Percentiles rank a stretch among this genome's conserved stretches.
These are phyloP conservation scores for Drosophila affinis DNA, from an alignment of 2,888 invertebrate genomes.

Conservation along the genomic window DNA sequence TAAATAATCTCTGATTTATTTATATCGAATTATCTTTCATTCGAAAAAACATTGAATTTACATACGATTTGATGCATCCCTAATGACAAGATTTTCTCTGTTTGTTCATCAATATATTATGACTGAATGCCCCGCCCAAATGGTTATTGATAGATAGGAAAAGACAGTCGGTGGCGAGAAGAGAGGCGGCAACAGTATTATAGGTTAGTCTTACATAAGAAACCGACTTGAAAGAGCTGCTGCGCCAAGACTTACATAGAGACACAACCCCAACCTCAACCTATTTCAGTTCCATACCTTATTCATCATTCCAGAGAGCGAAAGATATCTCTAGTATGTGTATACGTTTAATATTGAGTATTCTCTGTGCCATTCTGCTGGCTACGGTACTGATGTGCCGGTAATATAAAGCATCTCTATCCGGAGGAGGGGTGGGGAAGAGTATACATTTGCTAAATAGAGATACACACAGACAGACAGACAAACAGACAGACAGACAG, in stretches of 20 bases:
- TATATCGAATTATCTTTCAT: background rate
- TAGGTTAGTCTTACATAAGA: slow-evolving; percentile 59
- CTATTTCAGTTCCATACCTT: background rate
- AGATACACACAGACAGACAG: slow-evolving; percentile 57
- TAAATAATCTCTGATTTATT: too few relatives aligned
- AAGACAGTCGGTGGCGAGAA: background rate
- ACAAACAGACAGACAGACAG: slow-evolving; percentile 43
- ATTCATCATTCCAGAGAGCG: background rate
- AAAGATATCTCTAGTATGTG: slow-evolving; percentile 4
- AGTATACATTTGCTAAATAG: slow-evolving; percentile 48
- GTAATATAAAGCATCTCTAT: slow-evolving; percentile 65
- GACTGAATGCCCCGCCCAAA: slow-evolving; percentile 29
- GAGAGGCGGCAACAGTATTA: slow-evolving; percentile 11
- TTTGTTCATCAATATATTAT: background rate
- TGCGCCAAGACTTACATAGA: too few relatives aligned
- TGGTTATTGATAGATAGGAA: background rate
- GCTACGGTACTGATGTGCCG: slow-evolving; percentile 30
- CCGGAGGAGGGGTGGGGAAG: background rate
- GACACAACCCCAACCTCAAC: background rate
- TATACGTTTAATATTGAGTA: too few relatives aligned
- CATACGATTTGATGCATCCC: background rate
- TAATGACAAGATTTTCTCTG: background rate
- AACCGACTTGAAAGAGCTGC: slow-evolving; percentile 42
- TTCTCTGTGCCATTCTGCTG: background rate
- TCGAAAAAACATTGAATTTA: background rate